These are phyloP conservation scores for Phalacrocorax brasilianus DNA, from an alignment of 2,113 vertebrate genomes.

Conservation along the genomic window DNA sequence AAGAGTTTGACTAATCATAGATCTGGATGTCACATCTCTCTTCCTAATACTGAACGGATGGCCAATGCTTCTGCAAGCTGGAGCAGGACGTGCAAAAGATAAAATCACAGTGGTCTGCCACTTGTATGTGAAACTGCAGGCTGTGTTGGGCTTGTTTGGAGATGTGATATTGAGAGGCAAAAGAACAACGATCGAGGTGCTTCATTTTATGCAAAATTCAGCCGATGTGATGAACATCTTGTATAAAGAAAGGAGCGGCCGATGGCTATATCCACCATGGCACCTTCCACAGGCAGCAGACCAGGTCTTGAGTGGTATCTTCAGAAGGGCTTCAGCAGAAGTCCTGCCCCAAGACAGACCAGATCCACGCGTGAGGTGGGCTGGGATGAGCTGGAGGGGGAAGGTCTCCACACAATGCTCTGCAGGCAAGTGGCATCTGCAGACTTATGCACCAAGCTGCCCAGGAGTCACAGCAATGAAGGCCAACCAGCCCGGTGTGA, in stretches of 20 bases:
- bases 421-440: not conserved
- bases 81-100: not conserved
- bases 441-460: not conserved
- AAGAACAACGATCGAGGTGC: not conserved
- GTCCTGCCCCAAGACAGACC: not conserved
- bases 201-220: not conserved
- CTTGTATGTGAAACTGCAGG: not conserved
- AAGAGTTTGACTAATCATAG: not conserved
- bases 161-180: not conserved
- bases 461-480: not conserved
- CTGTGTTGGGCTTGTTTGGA: not conserved
- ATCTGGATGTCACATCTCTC: not conserved
- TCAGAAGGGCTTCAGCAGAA: not conserved
- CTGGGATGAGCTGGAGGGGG: not conserved
- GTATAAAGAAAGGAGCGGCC: not conserved
- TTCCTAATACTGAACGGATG: fast-evolving
- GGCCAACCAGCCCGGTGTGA: not conserved
- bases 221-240: not conserved
- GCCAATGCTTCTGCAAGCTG: not conserved
- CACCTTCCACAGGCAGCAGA: not conserved
- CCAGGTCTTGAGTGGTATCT: not conserved
- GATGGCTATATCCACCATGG: not conserved
- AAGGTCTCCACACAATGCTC: not conserved
- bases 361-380: not conserved
- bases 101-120: not conserved